Base-by-base conservation (phyloP, 2,888 invertebrate species). In the Cerceris ruficornis region DNA sequence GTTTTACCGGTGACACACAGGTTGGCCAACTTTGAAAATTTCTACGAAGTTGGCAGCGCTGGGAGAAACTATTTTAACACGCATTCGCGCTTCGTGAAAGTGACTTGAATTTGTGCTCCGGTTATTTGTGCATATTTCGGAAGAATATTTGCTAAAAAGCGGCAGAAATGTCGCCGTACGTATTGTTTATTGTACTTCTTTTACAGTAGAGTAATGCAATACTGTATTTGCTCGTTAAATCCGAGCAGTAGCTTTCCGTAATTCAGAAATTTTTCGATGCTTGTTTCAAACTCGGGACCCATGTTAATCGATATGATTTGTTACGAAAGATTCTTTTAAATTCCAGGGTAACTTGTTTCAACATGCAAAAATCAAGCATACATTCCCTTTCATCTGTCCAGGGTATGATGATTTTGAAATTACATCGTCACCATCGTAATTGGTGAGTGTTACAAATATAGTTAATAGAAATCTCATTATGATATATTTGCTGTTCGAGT, bases 1-100 rank as follows among this genome's bases (percentile, higher is more conserved):
- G 49, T 50, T 9, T 55, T n/a, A 70, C 69, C 75, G 65, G 59
- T 79, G 82, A 60, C 59, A 52, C 43, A 28, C 83, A 79, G 52
- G 58, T 14, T 4, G 46, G 76, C 76, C 81, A 86, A 74, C 82
- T 7, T 28, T 6, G 0, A 4, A 46, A 54, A 0, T 6, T 28
- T 7, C 6, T 0, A 28, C 9, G 8, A 1, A 2, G 9, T 55
- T 72, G 73, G 79, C 73, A 5, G 14, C 65, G 54, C 61, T 72
- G 62, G 11, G 1, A 7, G 7, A 9, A 6, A 6, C 6, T 13
- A 11, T 11, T 4, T 46, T 46, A 8, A 1, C 5, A 11, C 43
- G 46, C 46, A 11, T 46, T 46, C 46, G 2, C 6, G 46, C 5
- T 46, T 46, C 46, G 11, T 11, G 9, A 11, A 46, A 28, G 28